Base-by-base conservation (phyloP, 2,797 vertebrate species). In the Syngnathus acus region DNA sequence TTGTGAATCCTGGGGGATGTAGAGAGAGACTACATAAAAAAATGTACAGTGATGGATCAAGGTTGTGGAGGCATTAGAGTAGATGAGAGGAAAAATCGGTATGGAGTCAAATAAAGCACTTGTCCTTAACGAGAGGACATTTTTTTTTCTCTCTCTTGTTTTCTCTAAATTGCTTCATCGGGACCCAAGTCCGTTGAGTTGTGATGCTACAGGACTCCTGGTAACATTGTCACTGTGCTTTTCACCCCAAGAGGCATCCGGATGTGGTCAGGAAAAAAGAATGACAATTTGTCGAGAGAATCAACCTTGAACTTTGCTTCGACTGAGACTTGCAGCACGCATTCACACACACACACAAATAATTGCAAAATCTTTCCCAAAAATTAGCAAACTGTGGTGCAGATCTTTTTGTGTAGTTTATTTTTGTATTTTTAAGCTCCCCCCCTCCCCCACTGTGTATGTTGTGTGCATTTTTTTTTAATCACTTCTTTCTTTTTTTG, bases 391-490 rank as follows among this genome's bases (percentile, higher is more conserved):
- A 86, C 84, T 82, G 86, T 74, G 87, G 86, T 37, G 85, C 88
- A 89, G 82, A 89, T 85, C 85, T 88, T 89, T 42, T 88, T 90
- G 87, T 91, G 88, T 91, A 90, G 90, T 92, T 92, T 92, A 92
- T 92, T 92, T 92, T 92, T 92, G 87, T 92, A 91, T 91, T 91
- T 51, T 51, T 21, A 89, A 88, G 80, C 82, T 81, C 86, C 80
- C 83, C 39, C 37, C 11, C n/a, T n/a, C 38, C 72, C 79, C 78
- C 70, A 82, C 80, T 85, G 83, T 89, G 86, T 89, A 82, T 84
- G 84, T 89, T 74, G 84, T 89, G 80, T 89, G 84, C 81, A 84
- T 87, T 88, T 90, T 88, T 90, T 82, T 68, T 80, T 81, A 82
- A 87, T 85, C 9, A 16, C 32, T 37, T 55, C 19, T 55, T 32